phyloP scores from a whole-genome alignment of 2,113 vertebrate species.

The Pterocles gutturalis region DNA sequence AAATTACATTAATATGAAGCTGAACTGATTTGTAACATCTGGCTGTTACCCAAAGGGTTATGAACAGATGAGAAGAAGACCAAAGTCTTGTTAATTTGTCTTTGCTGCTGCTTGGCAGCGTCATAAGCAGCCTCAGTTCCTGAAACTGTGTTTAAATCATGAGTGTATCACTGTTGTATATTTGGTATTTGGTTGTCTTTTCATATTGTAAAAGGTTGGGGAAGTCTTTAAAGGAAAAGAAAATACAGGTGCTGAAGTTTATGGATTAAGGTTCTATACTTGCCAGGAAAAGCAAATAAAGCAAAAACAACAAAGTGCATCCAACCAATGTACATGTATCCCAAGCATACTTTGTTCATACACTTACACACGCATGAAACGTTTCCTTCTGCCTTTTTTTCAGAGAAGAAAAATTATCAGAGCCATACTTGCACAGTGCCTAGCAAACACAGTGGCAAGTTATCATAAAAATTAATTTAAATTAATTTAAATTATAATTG shows the following conservation, averaged over 20 bases:
- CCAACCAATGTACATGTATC: background rate
- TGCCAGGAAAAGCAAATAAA: background rate
- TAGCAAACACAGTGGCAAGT: background rate
- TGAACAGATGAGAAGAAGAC: background rate
- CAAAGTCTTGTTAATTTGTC: conserved; percentile 6
- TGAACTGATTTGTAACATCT: conserved; percentile 17
- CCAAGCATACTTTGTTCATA: background rate
- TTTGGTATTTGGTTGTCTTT: background rate
- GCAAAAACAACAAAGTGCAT: rapidly evolving
- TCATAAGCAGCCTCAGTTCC: background rate
- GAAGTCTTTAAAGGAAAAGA: background rate
- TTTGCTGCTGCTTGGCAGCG: background rate
- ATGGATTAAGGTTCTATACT: background rate
- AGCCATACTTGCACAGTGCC: background rate
- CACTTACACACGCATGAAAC: background rate
- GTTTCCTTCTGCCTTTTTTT: background rate
- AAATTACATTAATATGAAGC: background rate
- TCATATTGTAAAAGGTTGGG: background rate
- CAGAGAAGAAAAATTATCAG: background rate
- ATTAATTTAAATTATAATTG: background rate
- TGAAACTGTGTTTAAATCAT: background rate
- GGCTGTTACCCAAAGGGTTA: background rate
- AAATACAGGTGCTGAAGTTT: background rate
- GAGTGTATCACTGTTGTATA: background rate
- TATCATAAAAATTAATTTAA: background rate